Evolutionary conservation across 2,888 invertebrate genomes (phyloP), one percentile per base, ranked within the genome.

Genomic region (Pheosia gnoma): DNA sequence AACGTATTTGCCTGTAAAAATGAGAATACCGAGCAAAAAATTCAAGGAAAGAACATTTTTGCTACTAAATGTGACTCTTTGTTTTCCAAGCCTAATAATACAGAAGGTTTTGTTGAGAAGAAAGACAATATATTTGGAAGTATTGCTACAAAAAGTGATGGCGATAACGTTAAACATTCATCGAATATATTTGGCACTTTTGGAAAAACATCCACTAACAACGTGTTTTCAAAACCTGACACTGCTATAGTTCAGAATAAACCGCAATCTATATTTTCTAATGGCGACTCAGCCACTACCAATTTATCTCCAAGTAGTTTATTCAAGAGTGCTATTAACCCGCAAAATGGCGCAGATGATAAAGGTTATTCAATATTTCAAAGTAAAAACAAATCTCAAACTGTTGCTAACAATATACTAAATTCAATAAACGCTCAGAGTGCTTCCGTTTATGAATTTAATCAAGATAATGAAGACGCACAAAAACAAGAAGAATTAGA

Each of bases 361-460:
- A 85, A 85, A 67, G 61, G 63, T 59, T 89, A 85, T 72, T 83
- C 86, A 43, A 88, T 90, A 79, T 91, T 91, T 69, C 85, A 85
- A 74, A 87, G 76, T 61, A 92, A 91, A 82, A 91, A 89, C 72
- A 90, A 88, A 75, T 81, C 81, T 43, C 82, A 83, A 58, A 80
- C 88, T 39, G 87, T 87, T 13, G 87, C 89, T 61, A 86, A 88
- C 68, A 89, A 82, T 72, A 88, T 91, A 77, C 82, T 89, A 65
- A 84, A 82, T 70, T 89, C 90, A 25, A 75, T 84, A 13, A 81
- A 67, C 10, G 61, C 72, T 5, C 77, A 79, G 60, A 74, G 70
- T 52, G 68, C 74, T 58, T 77, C 81, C 45, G 72, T 90, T 59
- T 92, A 88, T 65, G 87, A 93, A 36, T 91, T 90, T 74, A 77